Conservation (phyloP, 2,888 invertebrate genomes). For the Nomada ferruginata region DNA sequence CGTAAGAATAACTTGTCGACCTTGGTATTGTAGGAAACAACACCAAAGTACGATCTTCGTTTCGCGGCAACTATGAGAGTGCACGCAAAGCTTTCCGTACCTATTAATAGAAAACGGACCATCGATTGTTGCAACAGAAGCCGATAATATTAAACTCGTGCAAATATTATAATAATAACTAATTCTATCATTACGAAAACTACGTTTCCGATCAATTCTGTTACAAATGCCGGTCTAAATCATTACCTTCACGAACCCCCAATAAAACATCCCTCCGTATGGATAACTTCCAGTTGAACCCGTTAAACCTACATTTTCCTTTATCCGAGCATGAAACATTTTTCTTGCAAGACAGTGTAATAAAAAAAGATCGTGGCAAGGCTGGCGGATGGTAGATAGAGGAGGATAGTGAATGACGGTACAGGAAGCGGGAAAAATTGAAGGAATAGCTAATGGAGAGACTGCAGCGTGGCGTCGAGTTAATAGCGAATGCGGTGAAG, state of each 20-base stretch:
- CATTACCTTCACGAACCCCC: too few species aligned
- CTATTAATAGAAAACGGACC: slow-evolving; percentile 49
- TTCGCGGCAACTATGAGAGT: background rate
- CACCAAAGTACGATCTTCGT: slow-evolving; percentile 5
- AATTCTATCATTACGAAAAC: too few species aligned
- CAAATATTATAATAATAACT: too few species aligned
- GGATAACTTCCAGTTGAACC: slow-evolving; percentile 18
- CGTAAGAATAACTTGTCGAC: slow-evolving; percentile 60
- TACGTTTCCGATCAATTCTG: too few species aligned
- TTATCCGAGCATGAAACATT: too few species aligned
- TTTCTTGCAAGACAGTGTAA: background rate
- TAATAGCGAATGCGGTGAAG: slow-evolving; percentile 34
- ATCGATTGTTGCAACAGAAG: background rate
- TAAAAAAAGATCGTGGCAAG: background rate
- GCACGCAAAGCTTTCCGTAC: slow-evolving; percentile 9
- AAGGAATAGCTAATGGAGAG: slow-evolving; percentile 45
- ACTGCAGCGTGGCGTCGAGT: slow-evolving; percentile 33
- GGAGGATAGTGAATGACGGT: background rate
- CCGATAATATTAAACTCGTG: too few species aligned
- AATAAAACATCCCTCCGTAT: background rate
- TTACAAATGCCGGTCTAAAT: too few species aligned
- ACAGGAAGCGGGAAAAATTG: background rate
- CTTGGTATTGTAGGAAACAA: slow-evolving; percentile 21
- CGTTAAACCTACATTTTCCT: too few species aligned
- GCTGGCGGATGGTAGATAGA: background rate